Base-by-base conservation (phyloP, 2,113 vertebrate species). In the Leptobrachium leishanense region DNA sequence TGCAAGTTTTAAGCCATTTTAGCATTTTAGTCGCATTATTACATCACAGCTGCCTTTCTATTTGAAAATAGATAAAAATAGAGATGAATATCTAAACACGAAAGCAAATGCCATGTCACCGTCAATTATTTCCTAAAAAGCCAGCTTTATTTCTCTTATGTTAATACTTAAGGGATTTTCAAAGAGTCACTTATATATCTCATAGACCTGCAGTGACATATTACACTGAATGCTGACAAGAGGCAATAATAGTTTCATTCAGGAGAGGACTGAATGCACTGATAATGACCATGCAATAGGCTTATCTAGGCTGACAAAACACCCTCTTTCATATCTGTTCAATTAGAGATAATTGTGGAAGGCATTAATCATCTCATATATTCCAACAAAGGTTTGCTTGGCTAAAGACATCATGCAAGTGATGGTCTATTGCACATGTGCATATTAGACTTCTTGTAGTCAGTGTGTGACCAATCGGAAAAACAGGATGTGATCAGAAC, bases 321-420 rank as follows among this genome's bases (percentile, higher is more conserved):
- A 81, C 75, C 69, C 62, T 59, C 64, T 84, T 85, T 87, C 83
- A 80, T 63, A 72, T 83, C 89, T 92, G 84, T 89, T 90, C 86
- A 90, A 88, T 88, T 87, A 86, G 74, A 85, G 85, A 83, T 84
- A 85, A 85, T 87, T 89, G 85, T 83, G 85, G 84, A 85, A 88
- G 85, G 82, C 83, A 86, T 88, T 87, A 89, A 88, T 86, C 88
- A 90, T 80, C 64, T 80, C 78, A 83, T 75, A 85, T 84, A 83
- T 85, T 87, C 80, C 73, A 83, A 82, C 57, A 86, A 85, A 86
- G 88, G 79, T 85, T 89, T 86, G 81, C 83, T 85, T 54, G n/a
- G 72, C 46, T 82, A 84, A 84, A 87, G 83, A 83, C 64, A 84
- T 13, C 77, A 80, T 84, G 80, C 68, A 86, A 87, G 85, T 85